phyloP scores from a whole-genome alignment of 2,888 invertebrate genomes.

The Muscina levida region DNA sequence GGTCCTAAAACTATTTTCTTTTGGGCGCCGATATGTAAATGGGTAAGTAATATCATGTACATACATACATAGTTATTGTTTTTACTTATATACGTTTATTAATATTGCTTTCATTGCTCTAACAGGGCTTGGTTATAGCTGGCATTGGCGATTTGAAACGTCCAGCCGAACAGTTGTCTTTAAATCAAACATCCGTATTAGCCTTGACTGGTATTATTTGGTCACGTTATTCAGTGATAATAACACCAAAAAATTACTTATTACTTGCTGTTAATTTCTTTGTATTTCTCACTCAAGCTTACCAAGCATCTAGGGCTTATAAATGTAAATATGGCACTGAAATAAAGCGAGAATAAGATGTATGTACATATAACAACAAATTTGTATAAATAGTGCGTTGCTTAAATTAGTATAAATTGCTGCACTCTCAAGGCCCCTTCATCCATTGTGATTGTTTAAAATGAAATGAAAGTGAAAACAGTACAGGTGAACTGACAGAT shows the following conservation, averaged over 20 bases:
- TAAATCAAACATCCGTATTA: slow-evolving; percentile 88
- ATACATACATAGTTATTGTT: neutral
- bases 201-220: slow-evolving; percentile 93
- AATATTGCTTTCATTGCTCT: slow-evolving; percentile 72
- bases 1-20: slow-evolving; percentile 74
- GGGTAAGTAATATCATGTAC: slow-evolving; percentile 67
- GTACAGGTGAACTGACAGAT: too few species aligned
- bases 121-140: slow-evolving; percentile 87
- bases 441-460: too few species aligned
- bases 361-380: too few species aligned
- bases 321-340: slow-evolving; percentile 51
- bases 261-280: slow-evolving; percentile 97
- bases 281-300: slow-evolving; percentile 90
- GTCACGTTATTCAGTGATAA: slow-evolving; percentile 96
- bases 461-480: too few species aligned
- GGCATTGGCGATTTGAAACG: slow-evolving; percentile 92
- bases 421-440: too few species aligned
- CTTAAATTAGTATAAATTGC: too few species aligned
- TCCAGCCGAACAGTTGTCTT: slow-evolving; percentile 91
- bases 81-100: neutral
- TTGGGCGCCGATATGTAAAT: slow-evolving; percentile 73
- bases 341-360: too few species aligned
- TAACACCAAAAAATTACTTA: slow-evolving; percentile 96
- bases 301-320: slow-evolving; percentile 87
- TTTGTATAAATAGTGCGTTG: too few species aligned